phyloP scores from a whole-genome alignment of 2,888 invertebrate species.

The Halictus quadricinctus region DNA sequence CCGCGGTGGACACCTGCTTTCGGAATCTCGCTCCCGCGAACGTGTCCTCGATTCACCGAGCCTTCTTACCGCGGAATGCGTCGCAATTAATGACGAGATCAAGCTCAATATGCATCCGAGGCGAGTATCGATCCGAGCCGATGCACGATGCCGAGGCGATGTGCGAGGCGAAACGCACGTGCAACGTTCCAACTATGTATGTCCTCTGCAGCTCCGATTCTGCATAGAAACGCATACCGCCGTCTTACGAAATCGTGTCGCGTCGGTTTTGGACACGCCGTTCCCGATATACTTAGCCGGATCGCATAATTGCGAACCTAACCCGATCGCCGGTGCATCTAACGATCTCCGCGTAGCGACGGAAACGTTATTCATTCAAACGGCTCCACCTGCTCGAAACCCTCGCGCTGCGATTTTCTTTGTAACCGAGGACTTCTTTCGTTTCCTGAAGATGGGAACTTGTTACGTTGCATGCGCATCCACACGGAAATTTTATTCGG shows the following conservation, averaged over 20 bases:
- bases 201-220: background rate
- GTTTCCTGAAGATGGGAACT: background rate
- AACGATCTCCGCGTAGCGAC: background rate
- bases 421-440: background rate
- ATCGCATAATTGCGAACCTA: background rate
- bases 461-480: background rate
- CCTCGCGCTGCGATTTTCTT: background rate
- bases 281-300: background rate
- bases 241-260: background rate
- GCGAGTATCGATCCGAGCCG: background rate
- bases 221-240: background rate
- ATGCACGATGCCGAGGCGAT: background rate
- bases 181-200: background rate
- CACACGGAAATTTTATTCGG: too few species aligned
- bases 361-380: background rate
- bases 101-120: conserved; percentile 10
- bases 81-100: conserved; percentile 16
- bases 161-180: background rate
- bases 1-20: conserved; percentile 39
- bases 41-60: conserved; percentile 22
- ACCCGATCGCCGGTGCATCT: background rate
- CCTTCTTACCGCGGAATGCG: conserved; percentile 12
- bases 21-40: conserved; percentile 25
- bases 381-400: background rate
- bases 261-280: background rate